phyloP scores from a whole-genome alignment of 1,140 invertebrate species.

The Drosophila subpulchrella region DNA sequence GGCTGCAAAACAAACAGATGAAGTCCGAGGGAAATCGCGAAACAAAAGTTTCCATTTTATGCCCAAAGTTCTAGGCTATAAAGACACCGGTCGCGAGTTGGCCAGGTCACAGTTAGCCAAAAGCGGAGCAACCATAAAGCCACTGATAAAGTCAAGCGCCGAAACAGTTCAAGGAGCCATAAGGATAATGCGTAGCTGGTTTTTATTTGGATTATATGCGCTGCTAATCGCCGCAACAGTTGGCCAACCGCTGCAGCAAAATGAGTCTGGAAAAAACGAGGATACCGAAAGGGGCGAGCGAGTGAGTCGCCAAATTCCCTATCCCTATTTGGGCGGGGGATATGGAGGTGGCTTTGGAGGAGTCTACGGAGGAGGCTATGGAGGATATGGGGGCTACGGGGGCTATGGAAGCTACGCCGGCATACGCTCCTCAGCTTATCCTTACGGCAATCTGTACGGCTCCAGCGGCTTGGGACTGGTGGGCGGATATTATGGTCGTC shows the following conservation, averaged over 20 bases:
- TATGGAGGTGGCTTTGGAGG: conserved; percentile 33
- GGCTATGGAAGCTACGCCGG: conserved; percentile 29
- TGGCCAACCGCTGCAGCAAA: conserved; percentile 57
- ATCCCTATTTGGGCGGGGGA: conserved; percentile 32
- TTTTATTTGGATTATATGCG: conserved; percentile 74
- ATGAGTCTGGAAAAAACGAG: conserved; percentile 20
- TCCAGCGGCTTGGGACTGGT: conserved; percentile 32
- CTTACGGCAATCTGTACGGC: conserved; percentile 44
- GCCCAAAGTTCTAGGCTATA: conserved; percentile 78
- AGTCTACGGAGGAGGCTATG: conserved; percentile 20
- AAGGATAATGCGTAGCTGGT: conserved; percentile 65
- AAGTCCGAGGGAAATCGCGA: conserved; percentile 23
- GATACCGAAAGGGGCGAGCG: conserved; percentile 28
- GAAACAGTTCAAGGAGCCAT: conserved; percentile 52
- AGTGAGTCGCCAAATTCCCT: conserved; percentile 52
- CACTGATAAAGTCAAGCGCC: conserved; percentile 50
- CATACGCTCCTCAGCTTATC: conserved; percentile 46
- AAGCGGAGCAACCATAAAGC: conserved; percentile 31
- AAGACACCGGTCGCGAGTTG: conserved; percentile 57
- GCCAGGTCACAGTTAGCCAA: conserved; percentile 64
- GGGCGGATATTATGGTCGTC: conserved; percentile 56
- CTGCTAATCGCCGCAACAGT: conserved; percentile 78
- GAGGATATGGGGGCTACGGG: conserved; percentile 38
- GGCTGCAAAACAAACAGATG: conserved; percentile 25
- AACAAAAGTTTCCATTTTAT: conserved; percentile 82